Evolutionary conservation across 1,140 invertebrate genomes (phyloP).

Genomic region (Riptortus pedestris): DNA sequence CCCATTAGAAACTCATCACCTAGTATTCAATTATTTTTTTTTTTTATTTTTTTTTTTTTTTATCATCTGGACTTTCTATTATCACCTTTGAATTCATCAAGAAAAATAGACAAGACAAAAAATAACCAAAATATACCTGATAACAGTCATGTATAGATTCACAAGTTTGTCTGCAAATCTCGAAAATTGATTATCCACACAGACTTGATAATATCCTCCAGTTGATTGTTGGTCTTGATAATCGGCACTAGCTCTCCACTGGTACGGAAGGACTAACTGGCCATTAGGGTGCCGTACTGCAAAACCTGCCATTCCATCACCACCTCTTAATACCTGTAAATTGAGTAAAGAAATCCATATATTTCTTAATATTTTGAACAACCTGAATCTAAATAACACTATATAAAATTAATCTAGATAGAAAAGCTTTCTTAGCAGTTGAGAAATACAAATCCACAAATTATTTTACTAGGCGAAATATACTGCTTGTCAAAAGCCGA

Average conservation of each 20-base stretch:
- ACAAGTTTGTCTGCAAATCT: constrained; percentile 84
- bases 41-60: no score
- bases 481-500: no score
- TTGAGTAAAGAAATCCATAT: no score
- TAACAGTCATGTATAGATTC: constrained; percentile 86
- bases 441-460: no score
- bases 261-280: constrained; percentile 75
- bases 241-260: constrained; percentile 75
- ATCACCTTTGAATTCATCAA: no score
- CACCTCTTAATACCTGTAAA: constrained; percentile 66
- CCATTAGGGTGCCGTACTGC: constrained; percentile 76
- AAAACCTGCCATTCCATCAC: constrained; percentile 85
- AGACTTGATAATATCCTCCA: constrained; percentile 85
- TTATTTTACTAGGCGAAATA: no score
- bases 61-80: background rate
- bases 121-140: constrained; percentile 50
- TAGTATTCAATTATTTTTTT: no score
- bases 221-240: constrained; percentile 69
- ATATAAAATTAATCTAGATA: no score
- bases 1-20: no score
- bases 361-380: background rate
- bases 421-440: no score
- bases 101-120: background rate
- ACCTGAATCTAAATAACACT: background rate
- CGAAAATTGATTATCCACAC: constrained; percentile 90